Percentiles rank a stretch among this genome's conserved stretches.
Conservation (phyloP, 2,797 vertebrate genomes). For the Sebastes iracundus region DNA sequence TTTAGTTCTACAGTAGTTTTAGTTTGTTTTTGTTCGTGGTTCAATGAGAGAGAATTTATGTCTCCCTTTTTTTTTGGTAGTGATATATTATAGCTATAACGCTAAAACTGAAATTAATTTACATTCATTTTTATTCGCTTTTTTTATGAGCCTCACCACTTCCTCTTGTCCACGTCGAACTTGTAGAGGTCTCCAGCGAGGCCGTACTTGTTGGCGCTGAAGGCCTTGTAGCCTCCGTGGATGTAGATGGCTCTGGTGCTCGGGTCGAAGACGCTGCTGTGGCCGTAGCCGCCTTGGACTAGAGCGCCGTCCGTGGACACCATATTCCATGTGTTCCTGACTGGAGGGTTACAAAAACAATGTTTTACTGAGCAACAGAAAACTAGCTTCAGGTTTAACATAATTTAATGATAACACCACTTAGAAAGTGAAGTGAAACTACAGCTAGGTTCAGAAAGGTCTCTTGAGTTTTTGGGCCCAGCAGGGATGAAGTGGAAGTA, state of each 20-base stretch:
- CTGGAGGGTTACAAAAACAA: constrained; percentile 62
- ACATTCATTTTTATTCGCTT: too few species aligned
- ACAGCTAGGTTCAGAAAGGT: neutral
- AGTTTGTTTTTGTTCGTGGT: too few species aligned
- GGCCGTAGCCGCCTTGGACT: constrained; percentile 96
- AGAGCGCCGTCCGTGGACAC: constrained; percentile 88
- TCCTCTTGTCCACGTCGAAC: constrained; percentile 87
- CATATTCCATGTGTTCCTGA: constrained; percentile 87
- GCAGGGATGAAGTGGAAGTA: neutral
- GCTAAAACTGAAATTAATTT: too few species aligned
- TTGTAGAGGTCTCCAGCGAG: constrained; percentile 95
- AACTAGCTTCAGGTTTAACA: neutral
- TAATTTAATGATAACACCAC: neutral
- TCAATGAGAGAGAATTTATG: too few species aligned
- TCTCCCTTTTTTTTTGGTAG: too few species aligned
- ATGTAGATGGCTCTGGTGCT: constrained; percentile 88
- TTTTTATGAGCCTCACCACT: constrained; percentile 82
- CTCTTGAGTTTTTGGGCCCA: neutral
- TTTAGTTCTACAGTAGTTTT: too few species aligned
- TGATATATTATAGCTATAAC: too few species aligned
- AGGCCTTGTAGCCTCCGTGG: constrained; percentile 98
- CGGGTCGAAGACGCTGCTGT: constrained; percentile 94
- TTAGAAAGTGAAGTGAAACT: neutral
- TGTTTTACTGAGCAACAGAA: neutral
- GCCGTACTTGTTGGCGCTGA: constrained; percentile 96